Base-by-base conservation (phyloP, 1,140 invertebrate genomes). In the Pygmarrhopalites habei region DNA sequence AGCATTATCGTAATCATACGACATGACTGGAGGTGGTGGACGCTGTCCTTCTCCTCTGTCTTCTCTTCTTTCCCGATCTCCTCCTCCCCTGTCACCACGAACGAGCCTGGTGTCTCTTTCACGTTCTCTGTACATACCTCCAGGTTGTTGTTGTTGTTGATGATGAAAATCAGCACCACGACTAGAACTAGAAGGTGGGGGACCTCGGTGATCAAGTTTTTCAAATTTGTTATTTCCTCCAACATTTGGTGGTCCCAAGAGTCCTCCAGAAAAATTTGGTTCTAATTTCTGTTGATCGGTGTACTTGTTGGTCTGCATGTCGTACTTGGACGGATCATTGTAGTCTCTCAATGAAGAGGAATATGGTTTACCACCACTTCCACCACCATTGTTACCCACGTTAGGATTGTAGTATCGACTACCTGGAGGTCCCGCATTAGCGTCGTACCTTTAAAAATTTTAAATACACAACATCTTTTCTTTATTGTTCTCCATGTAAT, bases 1-100 rank as follows among this genome's bases (percentile, higher is more conserved):
- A 19, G 29, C 47, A 2, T 59, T 30, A 12, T 66, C 64, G 29
- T 32, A 66, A 44, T 66, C 64, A 26, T 56, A 53, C 19, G 29
- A 35, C 12, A n/a, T 41, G n/a, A 41, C 39, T 41, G 39, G n/a
- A 12, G 39, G n/a, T 41, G 39, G 12, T 12, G 12, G 39, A 12
- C 39, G 12, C 39, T 41, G 12, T 41, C 39, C 39, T n/a, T 41
- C 7, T 49, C 12, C 46, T 12, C 14, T 23, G 12, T 12, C 23
- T 19, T 12, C 46, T 49, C 7, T 23, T 15, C 7, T n/a, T 5
- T 49, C 46, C 7, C 46, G 14, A 23, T 49, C 46, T 12, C 46
- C 12, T 19, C 23, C 46, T n/a, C n/a, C n/a, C n/a, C n/a, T n/a
- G n/a, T n/a, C n/a, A n/a, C n/a, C n/a, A n/a, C n/a, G n/a, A n/a